Conservation (phyloP, 2,113 vertebrate species). For the Setophaga petechia region DNA sequence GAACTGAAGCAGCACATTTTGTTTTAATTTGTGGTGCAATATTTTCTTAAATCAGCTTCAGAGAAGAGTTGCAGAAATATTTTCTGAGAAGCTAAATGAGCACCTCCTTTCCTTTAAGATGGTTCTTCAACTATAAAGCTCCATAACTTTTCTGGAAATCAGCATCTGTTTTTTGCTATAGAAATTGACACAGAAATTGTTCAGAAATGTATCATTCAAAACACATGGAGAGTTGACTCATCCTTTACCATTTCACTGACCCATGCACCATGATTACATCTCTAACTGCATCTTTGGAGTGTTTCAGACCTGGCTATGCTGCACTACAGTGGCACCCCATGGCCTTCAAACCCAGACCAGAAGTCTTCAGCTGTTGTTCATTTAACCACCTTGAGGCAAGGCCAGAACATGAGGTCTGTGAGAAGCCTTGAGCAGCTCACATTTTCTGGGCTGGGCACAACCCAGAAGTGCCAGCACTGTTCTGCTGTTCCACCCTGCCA, state of each 20-base stretch:
- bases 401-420: background rate
- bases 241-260: background rate
- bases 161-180: background rate
- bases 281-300: background rate
- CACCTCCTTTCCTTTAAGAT: background rate
- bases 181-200: background rate
- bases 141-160: background rate
- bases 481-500: background rate
- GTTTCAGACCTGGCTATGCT: background rate
- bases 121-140: background rate
- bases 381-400: accelerated
- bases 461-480: background rate
- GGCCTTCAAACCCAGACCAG: background rate
- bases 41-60: background rate
- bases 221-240: background rate
- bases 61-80: background rate
- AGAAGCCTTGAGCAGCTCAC: background rate
- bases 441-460: background rate
- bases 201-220: background rate
- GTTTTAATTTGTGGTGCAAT: background rate
- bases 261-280: background rate
- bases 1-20: background rate
- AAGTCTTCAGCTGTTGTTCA: background rate
- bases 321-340: background rate
- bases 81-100: background rate